These are phyloP conservation scores for Eciton burchellii DNA, from an alignment of 1,140 invertebrate genomes.

Conservation along the genomic window DNA sequence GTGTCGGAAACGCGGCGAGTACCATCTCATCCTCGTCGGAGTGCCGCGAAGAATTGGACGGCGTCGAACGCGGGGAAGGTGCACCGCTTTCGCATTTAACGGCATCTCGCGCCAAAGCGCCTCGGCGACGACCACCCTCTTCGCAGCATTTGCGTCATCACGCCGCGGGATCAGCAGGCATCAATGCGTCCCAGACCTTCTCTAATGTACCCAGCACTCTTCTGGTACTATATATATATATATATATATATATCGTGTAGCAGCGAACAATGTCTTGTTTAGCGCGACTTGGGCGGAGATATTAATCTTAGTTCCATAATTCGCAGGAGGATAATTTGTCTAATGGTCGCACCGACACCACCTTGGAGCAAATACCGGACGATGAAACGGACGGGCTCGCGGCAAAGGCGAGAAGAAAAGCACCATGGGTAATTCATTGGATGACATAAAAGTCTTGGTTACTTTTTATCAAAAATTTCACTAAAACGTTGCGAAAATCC, in stretches of 20 bases:
- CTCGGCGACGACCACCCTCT: slow-evolving; percentile 88
- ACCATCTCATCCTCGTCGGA: slow-evolving; percentile 74
- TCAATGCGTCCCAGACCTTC: slow-evolving; percentile 56
- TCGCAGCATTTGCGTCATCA: slow-evolving; percentile 82
- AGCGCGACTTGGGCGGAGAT: not conserved
- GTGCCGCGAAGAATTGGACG: slow-evolving; percentile 85
- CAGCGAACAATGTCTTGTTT: slow-evolving; percentile 8
- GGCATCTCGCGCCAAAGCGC: slow-evolving; percentile 88
- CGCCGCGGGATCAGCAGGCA: slow-evolving; percentile 34
- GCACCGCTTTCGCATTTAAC: slow-evolving; percentile 88
- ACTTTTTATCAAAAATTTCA: too few species aligned
- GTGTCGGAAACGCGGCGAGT: slow-evolving; percentile 72
- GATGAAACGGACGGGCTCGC: slow-evolving; percentile 76
- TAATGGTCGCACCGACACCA: slow-evolving; percentile 79
- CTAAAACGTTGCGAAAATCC: too few species aligned
- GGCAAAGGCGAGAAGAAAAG: slow-evolving; percentile 79
- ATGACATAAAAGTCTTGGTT: too few species aligned
- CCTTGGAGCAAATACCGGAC: slow-evolving; percentile 75
- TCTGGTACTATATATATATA: slow-evolving; percentile 70
- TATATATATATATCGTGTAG: too few species aligned
- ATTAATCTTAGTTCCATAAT: slow-evolving; percentile 31
- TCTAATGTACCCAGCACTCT: slow-evolving; percentile 43
- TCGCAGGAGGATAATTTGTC: slow-evolving; percentile 80
- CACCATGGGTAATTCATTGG: slow-evolving; percentile 80
- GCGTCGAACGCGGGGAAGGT: slow-evolving; percentile 86